Base-by-base conservation (phyloP, 2,113 vertebrate genomes). In the Strigops habroptila region DNA sequence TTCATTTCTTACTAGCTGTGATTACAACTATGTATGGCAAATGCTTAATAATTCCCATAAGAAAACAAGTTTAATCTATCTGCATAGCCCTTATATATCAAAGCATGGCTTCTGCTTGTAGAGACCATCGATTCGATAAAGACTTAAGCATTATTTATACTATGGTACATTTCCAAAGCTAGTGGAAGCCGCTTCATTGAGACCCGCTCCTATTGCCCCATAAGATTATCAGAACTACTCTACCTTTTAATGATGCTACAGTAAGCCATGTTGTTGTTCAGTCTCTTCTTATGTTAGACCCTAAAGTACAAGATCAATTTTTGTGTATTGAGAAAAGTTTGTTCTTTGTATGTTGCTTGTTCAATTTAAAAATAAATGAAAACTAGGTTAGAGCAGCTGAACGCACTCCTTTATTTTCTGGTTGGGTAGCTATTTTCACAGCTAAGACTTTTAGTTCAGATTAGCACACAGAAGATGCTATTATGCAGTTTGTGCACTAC, bases 141-240 rank as follows among this genome's bases (percentile, higher is more conserved):
- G 92, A 95, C 91, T 83, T 79, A 87, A 95, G 67, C 83, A 87
- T 87, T 80, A 63, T 93, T 94, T 91, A 88, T 59, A 62, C 81
- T 88, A 35, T 43, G 82, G 71, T 88, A 94, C 11, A 8, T 90
- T 95, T 95, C 93, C 92, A 93, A 70, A 93, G 70, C 73, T 87
- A 83, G 71, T 70, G 92, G 88, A 97, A 82, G 76, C 80, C 93
- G 88, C 69, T 97, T 95, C 18, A 35, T 87, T 91, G 90, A 96
- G 88, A 92, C 60, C 59, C 52, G 85, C 90, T 93, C 78, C 59
- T 94, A 71, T 7, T 93, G 12, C 35, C 62, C 59, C 71, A 1
- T 37, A 79, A 88, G 53, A 82, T 71, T 95, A 67, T 14, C 55
- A 79, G 75, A 71, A 49, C 48, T n/a, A 90, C 67, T 80, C 73